Evolutionary conservation across 2,113 vertebrate species (phyloP).

Genomic region (Sceloporus tristichus): DNA sequence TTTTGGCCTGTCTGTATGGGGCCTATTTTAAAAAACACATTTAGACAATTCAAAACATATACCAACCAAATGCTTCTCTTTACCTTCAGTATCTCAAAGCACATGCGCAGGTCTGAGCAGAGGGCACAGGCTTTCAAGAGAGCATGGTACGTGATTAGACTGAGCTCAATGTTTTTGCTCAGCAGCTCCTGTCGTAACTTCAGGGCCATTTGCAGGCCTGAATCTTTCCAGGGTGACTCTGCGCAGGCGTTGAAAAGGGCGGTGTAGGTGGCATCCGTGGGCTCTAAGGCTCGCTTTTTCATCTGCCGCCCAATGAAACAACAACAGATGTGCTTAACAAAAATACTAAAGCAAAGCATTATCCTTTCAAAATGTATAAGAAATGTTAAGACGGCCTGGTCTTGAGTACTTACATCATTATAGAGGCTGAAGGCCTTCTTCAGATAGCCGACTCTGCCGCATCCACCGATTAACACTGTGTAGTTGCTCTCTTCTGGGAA

Average conservation of each 20-base stretch:
- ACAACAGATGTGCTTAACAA: neutral
- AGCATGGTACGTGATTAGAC: conserved; percentile 87
- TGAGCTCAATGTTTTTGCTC: conserved; percentile 81
- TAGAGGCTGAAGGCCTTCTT: conserved; percentile 93
- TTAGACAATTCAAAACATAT: neutral
- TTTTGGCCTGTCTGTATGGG: no score
- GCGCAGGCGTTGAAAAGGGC: conserved; percentile 96
- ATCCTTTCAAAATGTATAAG: no score
- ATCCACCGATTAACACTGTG: conserved; percentile 91
- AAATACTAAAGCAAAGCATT: neutral
- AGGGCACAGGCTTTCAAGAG: conserved; percentile 88
- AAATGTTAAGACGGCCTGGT: no score
- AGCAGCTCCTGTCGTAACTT: conserved; percentile 86
- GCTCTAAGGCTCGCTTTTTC: conserved; percentile 90
- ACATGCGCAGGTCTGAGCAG: conserved; percentile 86
- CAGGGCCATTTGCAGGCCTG: conserved; percentile 86
- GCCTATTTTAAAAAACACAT: neutral
- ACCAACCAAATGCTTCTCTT: fast-evolving
- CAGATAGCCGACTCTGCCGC: conserved; percentile 88
- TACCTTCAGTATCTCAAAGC: conserved; percentile 89
- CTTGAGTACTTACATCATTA: conserved; percentile 84
- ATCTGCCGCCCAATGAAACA: conserved; percentile 78
- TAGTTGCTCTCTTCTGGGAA: conserved; percentile 90
- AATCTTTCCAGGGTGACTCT: conserved; percentile 84
- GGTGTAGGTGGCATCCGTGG: conserved; percentile 89